Base-by-base conservation (phyloP, 2,113 vertebrate species). In the Prietella phreatophila region DNA sequence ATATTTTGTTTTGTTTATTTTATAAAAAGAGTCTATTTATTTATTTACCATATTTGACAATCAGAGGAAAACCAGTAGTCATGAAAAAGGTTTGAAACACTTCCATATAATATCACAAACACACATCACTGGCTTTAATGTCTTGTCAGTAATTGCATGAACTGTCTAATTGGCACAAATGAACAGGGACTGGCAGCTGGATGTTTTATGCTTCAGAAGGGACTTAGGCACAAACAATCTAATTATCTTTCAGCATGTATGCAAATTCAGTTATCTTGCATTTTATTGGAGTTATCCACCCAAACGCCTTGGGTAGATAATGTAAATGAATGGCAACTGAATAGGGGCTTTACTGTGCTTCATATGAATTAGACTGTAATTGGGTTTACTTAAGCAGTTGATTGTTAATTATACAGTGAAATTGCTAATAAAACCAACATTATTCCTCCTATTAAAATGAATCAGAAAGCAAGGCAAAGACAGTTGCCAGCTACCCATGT, bases 131-230 rank as follows among this genome's bases (percentile, higher is more conserved):
- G 85, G 83, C 82, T 94, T 92, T 92, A 94, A 92, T 86, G 91
- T 93, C 90, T 92, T 86, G 79, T 91, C 89, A 90, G 89, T 65
- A 86, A 87, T 88, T 89, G 63, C 82, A 79, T 87, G 93, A 92
- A 92, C 90, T 88, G n/a, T 86, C 89, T 92, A 94, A 94, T 92
- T 92, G 88, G 56, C 82, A 50, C 88, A 92, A 92, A 93, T 93
- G 89, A 84, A 87, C 4, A 82, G 30, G 10, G 82, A 90, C 84
- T 90, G 85, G 85, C 90, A 85, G 67, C n/a, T 78, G 75, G 83
- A 71, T 80, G 53, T 55, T 33, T 81, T 20, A 58, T 81, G 53
- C 55, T 85, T 75, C 55, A 60, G 53, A 39, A 75, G 13, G 75
- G 42, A 14, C 39, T 50, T 50, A n/a, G 27, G 42, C 58, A 83